Conservation (phyloP, 2,113 vertebrate genomes). For the Pampusana beccarii region DNA sequence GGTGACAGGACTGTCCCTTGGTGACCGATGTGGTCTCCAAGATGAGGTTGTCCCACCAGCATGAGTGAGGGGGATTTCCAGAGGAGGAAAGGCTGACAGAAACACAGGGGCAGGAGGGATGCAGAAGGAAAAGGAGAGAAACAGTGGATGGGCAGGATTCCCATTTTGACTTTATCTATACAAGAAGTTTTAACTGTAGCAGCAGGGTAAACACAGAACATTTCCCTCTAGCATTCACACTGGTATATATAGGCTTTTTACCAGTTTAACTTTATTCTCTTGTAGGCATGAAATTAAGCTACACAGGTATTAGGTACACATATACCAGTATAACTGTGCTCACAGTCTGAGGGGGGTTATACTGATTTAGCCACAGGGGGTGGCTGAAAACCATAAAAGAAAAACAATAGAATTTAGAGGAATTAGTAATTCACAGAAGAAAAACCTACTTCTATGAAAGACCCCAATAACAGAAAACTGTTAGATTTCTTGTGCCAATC, state of each 20-base stretch:
- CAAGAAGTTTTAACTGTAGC: neutral
- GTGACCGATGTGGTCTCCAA: neutral
- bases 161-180: neutral
- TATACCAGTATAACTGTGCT: slow-evolving; percentile 17
- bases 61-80: neutral
- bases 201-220: neutral
- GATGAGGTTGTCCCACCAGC: fast-evolving
- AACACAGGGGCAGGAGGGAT: neutral
- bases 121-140: neutral
- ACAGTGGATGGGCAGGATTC: neutral
- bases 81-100: neutral
- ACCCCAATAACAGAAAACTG: neutral
- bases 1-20: fast-evolving
- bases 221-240: slow-evolving; percentile 4
- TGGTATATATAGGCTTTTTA: slow-evolving; percentile 8
- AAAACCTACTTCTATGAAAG: neutral
- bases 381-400: neutral
- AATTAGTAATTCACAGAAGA: neutral
- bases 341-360: slow-evolving; percentile 36
- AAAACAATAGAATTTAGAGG: neutral
- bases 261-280: slow-evolving; percentile 30
- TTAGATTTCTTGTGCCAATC: neutral
- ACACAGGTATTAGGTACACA: slow-evolving; percentile 44
- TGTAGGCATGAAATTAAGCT: slow-evolving; percentile 61
- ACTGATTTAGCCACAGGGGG: slow-evolving; percentile 33